Percentiles rank a stretch among this genome's conserved stretches.
phyloP scores from a whole-genome alignment of 2,113 vertebrate species.

The Trinectes maculatus region DNA sequence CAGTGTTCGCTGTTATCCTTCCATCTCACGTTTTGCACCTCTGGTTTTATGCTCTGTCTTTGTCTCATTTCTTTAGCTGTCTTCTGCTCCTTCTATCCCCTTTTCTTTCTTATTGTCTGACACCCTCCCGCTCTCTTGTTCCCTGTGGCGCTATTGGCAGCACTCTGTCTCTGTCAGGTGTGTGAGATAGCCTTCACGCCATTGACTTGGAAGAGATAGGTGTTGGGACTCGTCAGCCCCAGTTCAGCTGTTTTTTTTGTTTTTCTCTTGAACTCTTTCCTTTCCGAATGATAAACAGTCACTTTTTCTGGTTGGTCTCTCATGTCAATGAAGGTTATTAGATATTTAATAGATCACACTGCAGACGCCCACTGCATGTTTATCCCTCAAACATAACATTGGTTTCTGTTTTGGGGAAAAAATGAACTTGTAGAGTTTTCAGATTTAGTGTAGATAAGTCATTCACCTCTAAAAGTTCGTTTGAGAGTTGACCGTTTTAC shows the following conservation, averaged over 20 bases:
- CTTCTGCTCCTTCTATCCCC: conserved; percentile 22
- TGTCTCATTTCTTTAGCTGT: conserved; percentile 41
- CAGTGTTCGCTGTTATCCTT: conserved; percentile 33
- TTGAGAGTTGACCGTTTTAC: conserved; percentile 6
- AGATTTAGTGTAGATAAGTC: neutral
- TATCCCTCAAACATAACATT: conserved; percentile 1
- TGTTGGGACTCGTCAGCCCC: conserved; percentile 57
- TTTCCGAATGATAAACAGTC: conserved; percentile 11
- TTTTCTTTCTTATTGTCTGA: conserved; percentile 51
- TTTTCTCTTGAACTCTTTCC: conserved; percentile 63
- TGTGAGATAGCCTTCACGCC: conserved; percentile 71
- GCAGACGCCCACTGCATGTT: neutral
- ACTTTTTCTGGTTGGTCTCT: conserved; percentile 4
- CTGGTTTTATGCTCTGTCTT: conserved; percentile 34
- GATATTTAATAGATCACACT: neutral
- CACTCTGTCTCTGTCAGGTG: conserved; percentile 74
- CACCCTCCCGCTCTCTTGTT: conserved; percentile 53
- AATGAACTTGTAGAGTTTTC: neutral
- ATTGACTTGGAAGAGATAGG: conserved; percentile 66
- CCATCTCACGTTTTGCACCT: conserved; percentile 37
- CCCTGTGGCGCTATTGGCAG: conserved; percentile 67
- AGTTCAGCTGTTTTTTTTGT: conserved; percentile 46
- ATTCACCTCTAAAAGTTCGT: neutral
- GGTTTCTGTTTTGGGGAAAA: conserved; percentile 4
- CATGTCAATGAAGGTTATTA: conserved; percentile 20